A percentile compares a stretch with the other conserved stretches of the same genome.
phyloP scores from a whole-genome alignment of 2,113 vertebrate genomes.

The Tonatia bakeri region DNA sequence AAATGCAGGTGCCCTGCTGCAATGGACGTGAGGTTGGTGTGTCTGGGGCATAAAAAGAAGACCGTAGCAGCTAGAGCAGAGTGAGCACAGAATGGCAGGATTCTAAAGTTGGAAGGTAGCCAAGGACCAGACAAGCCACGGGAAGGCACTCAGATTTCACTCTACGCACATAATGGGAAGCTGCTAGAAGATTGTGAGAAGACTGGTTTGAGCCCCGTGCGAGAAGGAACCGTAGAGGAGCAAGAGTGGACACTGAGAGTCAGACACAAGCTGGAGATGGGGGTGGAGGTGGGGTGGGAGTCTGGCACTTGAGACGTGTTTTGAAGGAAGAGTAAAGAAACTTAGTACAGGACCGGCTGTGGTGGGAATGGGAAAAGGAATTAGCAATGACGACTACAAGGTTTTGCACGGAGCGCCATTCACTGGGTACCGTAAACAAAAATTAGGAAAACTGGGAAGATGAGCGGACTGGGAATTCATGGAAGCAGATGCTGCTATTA shows the following conservation, averaged over 20 bases:
- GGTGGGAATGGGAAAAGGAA: neutral
- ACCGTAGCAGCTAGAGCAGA: neutral
- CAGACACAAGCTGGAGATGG: neutral
- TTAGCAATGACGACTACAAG: neutral
- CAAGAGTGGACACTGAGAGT: neutral
- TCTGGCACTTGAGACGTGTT: neutral
- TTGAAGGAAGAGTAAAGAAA: neutral
- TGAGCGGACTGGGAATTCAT: neutral
- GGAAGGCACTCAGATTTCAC: neutral
- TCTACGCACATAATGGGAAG: neutral
- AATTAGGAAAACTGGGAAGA: neutral
- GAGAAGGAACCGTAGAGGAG: neutral
- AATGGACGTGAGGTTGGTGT: neutral
- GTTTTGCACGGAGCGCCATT: neutral
- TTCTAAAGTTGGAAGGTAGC: neutral
- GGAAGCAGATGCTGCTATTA: neutral
- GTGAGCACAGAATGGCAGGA: neutral
- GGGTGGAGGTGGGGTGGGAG: neutral
- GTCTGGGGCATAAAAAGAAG: neutral
- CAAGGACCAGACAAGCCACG: neutral
- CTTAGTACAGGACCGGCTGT: neutral
- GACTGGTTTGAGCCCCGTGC: neutral
- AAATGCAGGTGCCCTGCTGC: neutral
- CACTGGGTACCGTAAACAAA: neutral
- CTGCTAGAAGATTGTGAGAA: neutral